These are phyloP conservation scores for Leptura quadrifasciata DNA, from an alignment of 2,888 invertebrate genomes.

Conservation along the genomic window DNA sequence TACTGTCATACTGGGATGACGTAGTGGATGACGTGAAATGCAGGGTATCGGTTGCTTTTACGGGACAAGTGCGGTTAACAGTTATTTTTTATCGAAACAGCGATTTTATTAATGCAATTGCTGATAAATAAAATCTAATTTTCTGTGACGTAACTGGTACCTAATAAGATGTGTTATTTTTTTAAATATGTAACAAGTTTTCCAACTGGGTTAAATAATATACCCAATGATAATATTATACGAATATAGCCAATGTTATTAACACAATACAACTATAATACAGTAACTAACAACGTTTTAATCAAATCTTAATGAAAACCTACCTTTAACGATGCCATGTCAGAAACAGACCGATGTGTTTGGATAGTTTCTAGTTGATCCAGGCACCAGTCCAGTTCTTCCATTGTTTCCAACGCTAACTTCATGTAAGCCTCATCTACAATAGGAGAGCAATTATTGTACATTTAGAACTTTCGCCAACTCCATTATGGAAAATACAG, in stretches of 20 bases:
- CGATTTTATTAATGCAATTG: no score
- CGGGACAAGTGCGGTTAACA: no score
- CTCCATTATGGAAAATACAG: neutral
- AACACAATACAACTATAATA: neutral
- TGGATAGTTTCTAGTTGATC: constrained; percentile 99
- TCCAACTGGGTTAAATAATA: no score
- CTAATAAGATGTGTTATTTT: no score
- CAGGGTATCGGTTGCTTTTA: no score
- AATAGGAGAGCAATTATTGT: constrained; percentile 65
- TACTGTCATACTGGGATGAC: no score
- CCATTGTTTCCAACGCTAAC: constrained; percentile 96
- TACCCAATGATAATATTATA: neutral
- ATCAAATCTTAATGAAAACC: constrained; percentile 60
- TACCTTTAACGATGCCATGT: constrained; percentile 99
- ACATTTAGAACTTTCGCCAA: constrained; percentile 13
- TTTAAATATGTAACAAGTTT: no score
- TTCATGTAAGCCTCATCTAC: constrained; percentile 94
- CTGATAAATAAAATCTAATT: no score
- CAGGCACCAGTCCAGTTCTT: constrained; percentile 99
- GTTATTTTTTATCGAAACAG: no score
- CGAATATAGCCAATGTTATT: neutral
- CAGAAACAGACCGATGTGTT: constrained; percentile 98
- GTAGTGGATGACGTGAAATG: no score
- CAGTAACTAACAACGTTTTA: neutral
- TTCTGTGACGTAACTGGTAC: no score